These are phyloP conservation scores for Thumatha senex DNA, from an alignment of 2,888 invertebrate genomes.

Conservation along the genomic window DNA sequence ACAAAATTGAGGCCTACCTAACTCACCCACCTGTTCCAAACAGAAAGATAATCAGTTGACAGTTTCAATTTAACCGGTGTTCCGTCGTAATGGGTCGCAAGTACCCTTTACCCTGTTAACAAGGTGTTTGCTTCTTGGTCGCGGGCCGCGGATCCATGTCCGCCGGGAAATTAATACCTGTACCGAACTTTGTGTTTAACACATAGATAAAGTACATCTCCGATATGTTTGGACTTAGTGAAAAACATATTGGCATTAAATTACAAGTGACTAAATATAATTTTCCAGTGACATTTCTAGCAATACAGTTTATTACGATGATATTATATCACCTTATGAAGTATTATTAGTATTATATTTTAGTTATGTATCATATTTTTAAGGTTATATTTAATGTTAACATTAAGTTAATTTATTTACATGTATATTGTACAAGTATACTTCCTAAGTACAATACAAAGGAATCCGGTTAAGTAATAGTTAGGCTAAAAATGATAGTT, in stretches of 20 bases:
- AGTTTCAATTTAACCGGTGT: constrained; percentile 39
- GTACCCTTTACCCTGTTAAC: constrained; percentile 27
- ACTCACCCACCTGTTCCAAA: constrained; percentile 17
- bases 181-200: constrained; percentile 47
- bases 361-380: too few species aligned
- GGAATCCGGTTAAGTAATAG: too few species aligned
- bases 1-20: neutral
- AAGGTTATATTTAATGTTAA: too few species aligned
- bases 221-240: constrained; percentile 19
- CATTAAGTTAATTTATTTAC: too few species aligned
- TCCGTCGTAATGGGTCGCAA: constrained; percentile 29
- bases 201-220: constrained; percentile 29
- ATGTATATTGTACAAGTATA: too few species aligned
- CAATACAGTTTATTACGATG: too few species aligned
- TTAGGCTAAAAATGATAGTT: too few species aligned
- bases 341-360: too few species aligned
- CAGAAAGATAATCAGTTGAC: constrained; percentile 38
- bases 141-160: constrained; percentile 47
- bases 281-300: too few species aligned
- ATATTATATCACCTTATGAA: neutral
- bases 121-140: constrained; percentile 36
- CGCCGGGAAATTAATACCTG: constrained; percentile 61
- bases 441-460: too few species aligned
- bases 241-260: neutral
- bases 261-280: neutral